Evolutionary conservation across 2,888 invertebrate species (phyloP).

Genomic region (Lottia gigantea): DNA sequence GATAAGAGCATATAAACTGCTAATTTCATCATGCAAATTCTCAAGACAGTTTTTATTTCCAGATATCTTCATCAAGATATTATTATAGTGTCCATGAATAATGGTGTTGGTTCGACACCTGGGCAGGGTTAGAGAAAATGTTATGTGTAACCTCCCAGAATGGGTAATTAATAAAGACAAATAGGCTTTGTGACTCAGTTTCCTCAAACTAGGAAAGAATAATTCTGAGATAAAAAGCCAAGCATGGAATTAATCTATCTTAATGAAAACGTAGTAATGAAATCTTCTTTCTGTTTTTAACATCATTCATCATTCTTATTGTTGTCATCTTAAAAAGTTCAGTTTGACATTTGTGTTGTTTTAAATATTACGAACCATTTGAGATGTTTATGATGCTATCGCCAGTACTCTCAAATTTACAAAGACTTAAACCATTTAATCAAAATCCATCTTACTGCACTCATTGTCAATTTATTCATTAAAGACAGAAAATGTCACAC

Average conservation of each 20-base stretch:
- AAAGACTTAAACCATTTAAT: too few species aligned
- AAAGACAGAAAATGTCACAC: too few species aligned
- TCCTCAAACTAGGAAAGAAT: background rate
- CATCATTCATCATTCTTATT: background rate
- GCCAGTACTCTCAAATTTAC: too few species aligned
- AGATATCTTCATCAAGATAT: too few species aligned
- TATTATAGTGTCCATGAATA: background rate
- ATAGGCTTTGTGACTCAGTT: constrained; percentile 4
- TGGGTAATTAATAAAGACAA: constrained; percentile 9
- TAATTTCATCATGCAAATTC: too few species aligned
- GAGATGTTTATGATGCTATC: too few species aligned
- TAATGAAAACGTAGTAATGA: constrained; percentile 4
- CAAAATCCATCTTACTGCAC: too few species aligned
- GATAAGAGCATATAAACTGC: too few species aligned
- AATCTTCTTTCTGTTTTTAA: background rate
- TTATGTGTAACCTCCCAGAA: background rate
- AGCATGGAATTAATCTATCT: background rate
- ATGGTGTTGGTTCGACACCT: background rate
- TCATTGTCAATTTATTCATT: too few species aligned
- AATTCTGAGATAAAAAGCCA: too few species aligned
- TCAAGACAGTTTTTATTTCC: too few species aligned
- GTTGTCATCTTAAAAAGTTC: background rate
- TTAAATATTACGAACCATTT: too few species aligned
- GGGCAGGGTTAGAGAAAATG: constrained; percentile 1
- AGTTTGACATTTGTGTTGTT: background rate